Evolutionary conservation across 2,113 vertebrate species (phyloP).

Genomic region (Ursus arctos): DNA sequence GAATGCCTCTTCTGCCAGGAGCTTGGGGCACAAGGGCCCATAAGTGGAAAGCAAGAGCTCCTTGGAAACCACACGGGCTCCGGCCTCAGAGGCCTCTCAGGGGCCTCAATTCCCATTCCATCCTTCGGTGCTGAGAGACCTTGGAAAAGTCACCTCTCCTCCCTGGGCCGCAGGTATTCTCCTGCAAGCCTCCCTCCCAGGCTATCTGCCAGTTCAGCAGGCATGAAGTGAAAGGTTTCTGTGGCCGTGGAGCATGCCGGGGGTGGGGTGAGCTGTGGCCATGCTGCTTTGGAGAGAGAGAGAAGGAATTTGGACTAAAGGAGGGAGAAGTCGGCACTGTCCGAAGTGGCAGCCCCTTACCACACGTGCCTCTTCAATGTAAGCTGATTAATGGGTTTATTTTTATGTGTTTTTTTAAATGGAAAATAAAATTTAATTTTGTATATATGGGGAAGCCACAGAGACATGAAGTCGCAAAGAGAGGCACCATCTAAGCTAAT

Average conservation of each 20-base stretch:
- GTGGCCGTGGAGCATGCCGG: accelerated
- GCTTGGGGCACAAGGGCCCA: background rate
- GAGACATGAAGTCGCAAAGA: background rate
- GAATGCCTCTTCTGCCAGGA: background rate
- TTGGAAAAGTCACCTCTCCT: background rate
- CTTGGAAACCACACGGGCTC: background rate
- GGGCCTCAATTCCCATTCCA: accelerated
- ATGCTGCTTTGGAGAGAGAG: background rate
- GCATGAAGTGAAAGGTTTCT: background rate
- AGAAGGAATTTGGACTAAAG: background rate
- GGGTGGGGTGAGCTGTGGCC: too few relatives aligned
- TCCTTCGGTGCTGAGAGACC: background rate
- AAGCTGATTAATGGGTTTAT: background rate
- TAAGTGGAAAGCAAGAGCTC: background rate
- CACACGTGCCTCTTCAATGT: background rate
- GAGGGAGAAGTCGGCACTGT: background rate
- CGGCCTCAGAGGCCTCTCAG: background rate
- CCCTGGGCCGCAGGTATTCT: background rate
- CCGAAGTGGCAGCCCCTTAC: background rate
- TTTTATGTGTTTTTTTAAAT: background rate
- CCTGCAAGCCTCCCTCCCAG: background rate
- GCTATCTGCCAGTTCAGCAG: background rate
- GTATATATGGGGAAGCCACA: background rate
- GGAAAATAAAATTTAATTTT: background rate
- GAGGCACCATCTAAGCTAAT: background rate